Evolutionary conservation across 2,113 vertebrate genomes (phyloP).

Genomic region (Lampris megalopsis): DNA sequence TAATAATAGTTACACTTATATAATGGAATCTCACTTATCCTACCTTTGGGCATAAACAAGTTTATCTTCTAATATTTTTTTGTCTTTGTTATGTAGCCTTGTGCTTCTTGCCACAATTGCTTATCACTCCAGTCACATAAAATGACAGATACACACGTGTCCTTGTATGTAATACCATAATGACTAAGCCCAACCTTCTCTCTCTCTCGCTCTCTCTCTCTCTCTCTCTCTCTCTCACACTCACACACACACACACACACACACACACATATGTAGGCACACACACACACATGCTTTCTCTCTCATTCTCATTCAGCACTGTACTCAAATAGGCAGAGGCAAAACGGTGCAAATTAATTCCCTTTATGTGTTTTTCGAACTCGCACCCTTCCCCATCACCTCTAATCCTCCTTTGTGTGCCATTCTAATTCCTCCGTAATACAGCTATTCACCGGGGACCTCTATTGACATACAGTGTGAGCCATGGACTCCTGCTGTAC

Average conservation of each 20-base stretch:
- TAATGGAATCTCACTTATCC: too few species aligned
- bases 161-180: too few species aligned
- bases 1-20: too few species aligned
- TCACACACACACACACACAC: conserved; percentile 1
- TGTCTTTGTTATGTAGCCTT: too few species aligned
- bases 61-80: too few species aligned
- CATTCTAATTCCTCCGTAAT: conserved; percentile 8
- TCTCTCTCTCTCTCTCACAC: conserved; percentile 22
- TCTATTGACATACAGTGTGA: background rate
- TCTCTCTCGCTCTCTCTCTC: conserved; percentile 12
- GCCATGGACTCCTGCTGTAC: background rate
- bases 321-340: background rate
- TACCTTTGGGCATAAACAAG: too few species aligned
- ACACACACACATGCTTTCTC: background rate
- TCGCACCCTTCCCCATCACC: background rate
- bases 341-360: background rate
- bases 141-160: too few species aligned
- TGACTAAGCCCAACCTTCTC: background rate
- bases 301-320: background rate
- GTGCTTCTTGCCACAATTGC: too few species aligned
- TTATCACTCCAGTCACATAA: too few species aligned
- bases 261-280: background rate
- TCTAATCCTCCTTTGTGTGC: background rate
- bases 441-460: background rate
- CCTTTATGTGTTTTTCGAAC: background rate